phyloP scores from a whole-genome alignment of 2,113 vertebrate species.

The Tupaia tana region DNA sequence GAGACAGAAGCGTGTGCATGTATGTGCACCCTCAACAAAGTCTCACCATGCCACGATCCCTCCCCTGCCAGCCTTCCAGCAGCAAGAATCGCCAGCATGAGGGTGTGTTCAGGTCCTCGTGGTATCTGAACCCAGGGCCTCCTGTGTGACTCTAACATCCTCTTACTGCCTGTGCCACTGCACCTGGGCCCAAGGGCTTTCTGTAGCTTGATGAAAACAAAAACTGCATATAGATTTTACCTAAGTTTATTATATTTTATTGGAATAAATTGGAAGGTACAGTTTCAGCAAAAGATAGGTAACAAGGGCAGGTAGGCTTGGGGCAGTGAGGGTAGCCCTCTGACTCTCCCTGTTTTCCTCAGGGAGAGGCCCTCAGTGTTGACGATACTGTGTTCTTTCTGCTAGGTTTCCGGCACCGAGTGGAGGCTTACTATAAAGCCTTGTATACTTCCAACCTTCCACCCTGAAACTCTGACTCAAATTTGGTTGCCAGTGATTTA shows the following conservation, averaged over 20 bases:
- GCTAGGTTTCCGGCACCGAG: neutral
- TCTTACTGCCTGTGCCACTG: too few species aligned
- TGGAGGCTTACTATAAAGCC: neutral
- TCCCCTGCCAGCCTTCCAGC: too few species aligned
- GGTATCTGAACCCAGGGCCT: too few species aligned
- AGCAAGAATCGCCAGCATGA: too few species aligned
- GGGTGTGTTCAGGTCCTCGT: too few species aligned
- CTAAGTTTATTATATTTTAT: conserved; percentile 5
- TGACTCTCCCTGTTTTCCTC: neutral
- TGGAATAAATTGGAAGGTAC: neutral
- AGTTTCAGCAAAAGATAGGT: neutral
- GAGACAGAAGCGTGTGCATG: too few species aligned
- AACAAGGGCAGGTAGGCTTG: neutral
- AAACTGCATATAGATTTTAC: neutral
- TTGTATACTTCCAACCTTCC: neutral
- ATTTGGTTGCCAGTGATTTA: neutral
- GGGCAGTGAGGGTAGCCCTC: neutral
- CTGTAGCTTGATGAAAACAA: neutral
- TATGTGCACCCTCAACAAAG: too few species aligned
- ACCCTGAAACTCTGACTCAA: neutral
- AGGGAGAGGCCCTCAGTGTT: neutral
- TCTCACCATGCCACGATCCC: too few species aligned
- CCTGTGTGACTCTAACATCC: too few species aligned
- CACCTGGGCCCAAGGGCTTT: too few species aligned
- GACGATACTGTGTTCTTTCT: neutral